Percentiles rank a stretch among this genome's conserved stretches.
These are phyloP conservation scores for Psittacus erithacus DNA, from an alignment of 2,113 vertebrate species.

Conservation along the genomic window DNA sequence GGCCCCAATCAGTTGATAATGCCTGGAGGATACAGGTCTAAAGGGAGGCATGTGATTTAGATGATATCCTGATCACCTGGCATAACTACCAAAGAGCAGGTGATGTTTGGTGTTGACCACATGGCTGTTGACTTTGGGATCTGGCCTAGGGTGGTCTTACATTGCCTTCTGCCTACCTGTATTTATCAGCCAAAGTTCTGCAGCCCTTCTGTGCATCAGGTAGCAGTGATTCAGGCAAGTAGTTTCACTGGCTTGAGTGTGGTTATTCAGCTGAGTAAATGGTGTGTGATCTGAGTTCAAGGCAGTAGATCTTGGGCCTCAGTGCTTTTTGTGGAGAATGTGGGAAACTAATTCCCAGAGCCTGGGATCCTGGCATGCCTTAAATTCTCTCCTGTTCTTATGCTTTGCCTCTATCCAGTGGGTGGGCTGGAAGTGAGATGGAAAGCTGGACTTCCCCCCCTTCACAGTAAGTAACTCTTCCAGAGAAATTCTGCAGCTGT, in stretches of 20 bases:
- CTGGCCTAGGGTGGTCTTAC: background rate
- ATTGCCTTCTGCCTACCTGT: background rate
- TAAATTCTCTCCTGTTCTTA: constrained; percentile 36
- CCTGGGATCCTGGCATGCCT: constrained; percentile 5
- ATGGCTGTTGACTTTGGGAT: background rate
- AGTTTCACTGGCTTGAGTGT: background rate
- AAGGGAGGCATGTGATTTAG: background rate
- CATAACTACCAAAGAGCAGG: fast-evolving
- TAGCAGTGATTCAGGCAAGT: background rate
- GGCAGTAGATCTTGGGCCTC: background rate
- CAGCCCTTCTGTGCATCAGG: fast-evolving
- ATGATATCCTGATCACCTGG: background rate
- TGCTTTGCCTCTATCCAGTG: background rate
- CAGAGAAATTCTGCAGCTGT: constrained; percentile 34
- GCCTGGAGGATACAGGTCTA: background rate
- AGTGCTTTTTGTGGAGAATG: background rate
- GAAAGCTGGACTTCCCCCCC: background rate
- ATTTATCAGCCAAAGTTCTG: background rate
- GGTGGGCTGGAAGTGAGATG: constrained; percentile 14
- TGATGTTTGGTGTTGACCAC: background rate
- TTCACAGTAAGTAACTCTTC: background rate
- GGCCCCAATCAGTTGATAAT: background rate
- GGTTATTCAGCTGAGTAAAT: background rate
- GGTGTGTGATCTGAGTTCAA: background rate
- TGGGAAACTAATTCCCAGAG: constrained; percentile 15